These are phyloP conservation scores for Xenopus borealis DNA, from an alignment of 2,113 vertebrate genomes.

Conservation along the genomic window DNA sequence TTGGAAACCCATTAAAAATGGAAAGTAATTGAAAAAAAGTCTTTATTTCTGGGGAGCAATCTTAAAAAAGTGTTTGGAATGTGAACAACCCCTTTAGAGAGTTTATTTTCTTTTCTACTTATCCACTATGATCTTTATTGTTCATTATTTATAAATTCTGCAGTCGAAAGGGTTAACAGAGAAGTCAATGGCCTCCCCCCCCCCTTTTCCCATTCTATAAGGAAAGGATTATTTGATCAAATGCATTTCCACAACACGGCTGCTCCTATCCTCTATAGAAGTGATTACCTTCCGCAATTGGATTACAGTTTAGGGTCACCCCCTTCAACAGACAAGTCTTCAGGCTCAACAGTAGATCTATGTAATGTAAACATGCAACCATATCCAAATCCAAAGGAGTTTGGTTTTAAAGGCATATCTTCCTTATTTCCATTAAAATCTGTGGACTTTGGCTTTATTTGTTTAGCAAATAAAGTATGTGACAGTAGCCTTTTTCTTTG, in stretches of 20 bases:
- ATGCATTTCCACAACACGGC: conserved; percentile 2
- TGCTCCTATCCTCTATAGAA: conserved; percentile 5
- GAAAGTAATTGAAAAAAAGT: no score
- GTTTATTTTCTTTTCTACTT: neutral
- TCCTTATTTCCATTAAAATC: no score
- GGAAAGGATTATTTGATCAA: conserved; percentile 18
- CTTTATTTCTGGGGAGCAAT: no score
- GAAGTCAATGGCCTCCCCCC: neutral
- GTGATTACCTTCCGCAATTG: conserved; percentile 19
- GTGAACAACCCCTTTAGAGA: no score
- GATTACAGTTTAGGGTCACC: conserved; percentile 25
- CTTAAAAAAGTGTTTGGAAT: no score
- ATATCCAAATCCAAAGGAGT: neutral
- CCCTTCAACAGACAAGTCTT: conserved; percentile 12
- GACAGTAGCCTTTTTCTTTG: no score
- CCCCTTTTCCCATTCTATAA: neutral
- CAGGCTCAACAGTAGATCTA: conserved; percentile 15
- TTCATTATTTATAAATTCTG: neutral
- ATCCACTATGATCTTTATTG: neutral
- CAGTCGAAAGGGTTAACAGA: neutral
- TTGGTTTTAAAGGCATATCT: neutral
- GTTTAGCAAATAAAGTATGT: no score
- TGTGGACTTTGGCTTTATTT: no score
- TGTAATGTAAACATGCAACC: conserved; percentile 8
- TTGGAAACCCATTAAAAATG: no score